These are phyloP conservation scores for Rhynchopsitta pachyrhyncha DNA, from an alignment of 2,113 vertebrate species.

Conservation along the genomic window DNA sequence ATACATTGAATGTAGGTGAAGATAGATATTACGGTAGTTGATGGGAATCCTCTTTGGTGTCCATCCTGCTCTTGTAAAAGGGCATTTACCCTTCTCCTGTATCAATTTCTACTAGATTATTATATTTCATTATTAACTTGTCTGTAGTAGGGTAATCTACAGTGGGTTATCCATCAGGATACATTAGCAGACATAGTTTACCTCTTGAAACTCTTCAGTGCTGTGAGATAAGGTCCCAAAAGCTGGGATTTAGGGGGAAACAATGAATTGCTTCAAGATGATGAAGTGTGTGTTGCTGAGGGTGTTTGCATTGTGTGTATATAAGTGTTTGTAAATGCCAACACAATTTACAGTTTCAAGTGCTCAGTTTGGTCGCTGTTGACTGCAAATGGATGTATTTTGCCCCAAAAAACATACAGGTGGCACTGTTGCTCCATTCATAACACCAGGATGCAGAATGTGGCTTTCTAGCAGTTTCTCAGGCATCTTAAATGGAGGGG, in stretches of 20 bases:
- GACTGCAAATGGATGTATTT: neutral
- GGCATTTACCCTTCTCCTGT: neutral
- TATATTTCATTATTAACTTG: neutral
- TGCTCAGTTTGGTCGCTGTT: neutral
- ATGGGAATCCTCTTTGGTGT: neutral
- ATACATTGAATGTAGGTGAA: neutral
- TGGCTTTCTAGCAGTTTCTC: constrained; percentile 38
- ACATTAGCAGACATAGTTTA: neutral
- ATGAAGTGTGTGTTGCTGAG: neutral
- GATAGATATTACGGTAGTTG: neutral
- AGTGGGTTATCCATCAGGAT: neutral
- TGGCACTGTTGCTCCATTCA: constrained; percentile 34
- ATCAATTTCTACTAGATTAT: neutral
- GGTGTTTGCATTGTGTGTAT: neutral
- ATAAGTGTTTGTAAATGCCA: neutral
- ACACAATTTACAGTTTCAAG: rapidly evolving
- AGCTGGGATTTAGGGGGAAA: neutral
- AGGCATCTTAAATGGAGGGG: neutral
- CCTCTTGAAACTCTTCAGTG: neutral
- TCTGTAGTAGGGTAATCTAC: neutral
- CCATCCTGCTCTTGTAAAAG: neutral
- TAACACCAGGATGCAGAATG: neutral
- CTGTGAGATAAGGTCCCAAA: neutral
- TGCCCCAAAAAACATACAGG: neutral
- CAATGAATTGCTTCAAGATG: neutral